Evolutionary conservation across 1,140 invertebrate species (phyloP).

Genomic region (Calliphora vicina): DNA sequence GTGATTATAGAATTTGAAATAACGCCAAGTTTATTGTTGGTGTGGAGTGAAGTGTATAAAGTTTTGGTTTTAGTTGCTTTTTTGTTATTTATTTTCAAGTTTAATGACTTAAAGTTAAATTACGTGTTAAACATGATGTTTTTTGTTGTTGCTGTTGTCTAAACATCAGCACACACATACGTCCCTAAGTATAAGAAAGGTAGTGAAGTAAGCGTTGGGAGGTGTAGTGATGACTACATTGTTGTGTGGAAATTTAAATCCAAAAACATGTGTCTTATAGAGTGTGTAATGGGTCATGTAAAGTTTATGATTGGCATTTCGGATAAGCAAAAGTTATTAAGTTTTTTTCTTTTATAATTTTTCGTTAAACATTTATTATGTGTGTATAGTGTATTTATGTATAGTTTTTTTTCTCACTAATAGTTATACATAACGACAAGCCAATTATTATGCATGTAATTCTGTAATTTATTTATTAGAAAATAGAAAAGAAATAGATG

Average conservation of each 20-base stretch:
- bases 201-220: too few species aligned
- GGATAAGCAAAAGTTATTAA: not conserved
- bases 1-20: not conserved
- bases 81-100: not conserved
- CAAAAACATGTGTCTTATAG: not conserved
- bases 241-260: too few species aligned
- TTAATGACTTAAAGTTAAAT: not conserved
- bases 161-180: too few species aligned
- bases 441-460: not conserved
- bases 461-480: not conserved
- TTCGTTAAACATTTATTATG: not conserved
- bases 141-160: not conserved
- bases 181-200: too few species aligned
- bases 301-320: not conserved
- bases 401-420: too few species aligned
- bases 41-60: too few species aligned
- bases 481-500: not conserved
- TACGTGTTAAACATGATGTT: conserved; percentile 1
- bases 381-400: too few species aligned
- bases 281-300: not conserved
- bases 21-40: not conserved
- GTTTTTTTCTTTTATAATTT: not conserved
- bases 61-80: not conserved
- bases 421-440: too few species aligned
- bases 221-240: too few species aligned